Evolutionary conservation across 2,797 vertebrate species (phyloP), one percentile per base, ranked within the genome.

Genomic region (Scomberomorus guttatus): DNA sequence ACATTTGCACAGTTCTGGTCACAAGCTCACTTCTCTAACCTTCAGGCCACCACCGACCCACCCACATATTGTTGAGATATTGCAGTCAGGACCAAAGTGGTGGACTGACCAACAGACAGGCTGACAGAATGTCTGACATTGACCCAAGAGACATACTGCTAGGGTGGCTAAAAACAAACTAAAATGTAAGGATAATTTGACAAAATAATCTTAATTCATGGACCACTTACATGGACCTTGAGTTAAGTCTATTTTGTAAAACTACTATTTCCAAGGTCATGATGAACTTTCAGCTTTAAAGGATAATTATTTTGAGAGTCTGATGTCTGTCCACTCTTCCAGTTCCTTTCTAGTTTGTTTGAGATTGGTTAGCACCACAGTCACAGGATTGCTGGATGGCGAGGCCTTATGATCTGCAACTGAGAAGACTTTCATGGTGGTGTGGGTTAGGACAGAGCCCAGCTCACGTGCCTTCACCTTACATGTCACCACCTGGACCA

Each of bases 351-450:
- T 84, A 5, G 42, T 84, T 18, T 62, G 80, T 74, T 85, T 93
- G 13, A 93, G 82, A 27, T 89, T 85, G 46, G 89, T 94, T 2
- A 94, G 86, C 48, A 93, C 87, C n/a, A 93, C 83, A 29, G 67
- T 75, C 27, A 74, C 74, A 0, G 79, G 63, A 12, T 80, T 42
- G 5, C 18, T 72, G 57, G 80, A 39, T 0, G 57, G 60, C 0
- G 13, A 57, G 4, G 75, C 14, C 67, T 75, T 90, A 56, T 78
- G 85, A n/a, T 86, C 73, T 0, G 81, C 60, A 4, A 96, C 86
- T 3, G 94, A 92, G 75, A 94, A 96, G 52, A 96, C 91, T 18
- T 93, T 95, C 92, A 94, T 90, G 78, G 91, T 93, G 18, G 89
- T 94, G 46, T 93, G 87, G 1, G 77, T 89, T 76, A 93, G 61